Evolutionary conservation across 2,888 invertebrate species (phyloP), one percentile per base, ranked within the genome.

Genomic region (Chaitophorus viminalis): DNA sequence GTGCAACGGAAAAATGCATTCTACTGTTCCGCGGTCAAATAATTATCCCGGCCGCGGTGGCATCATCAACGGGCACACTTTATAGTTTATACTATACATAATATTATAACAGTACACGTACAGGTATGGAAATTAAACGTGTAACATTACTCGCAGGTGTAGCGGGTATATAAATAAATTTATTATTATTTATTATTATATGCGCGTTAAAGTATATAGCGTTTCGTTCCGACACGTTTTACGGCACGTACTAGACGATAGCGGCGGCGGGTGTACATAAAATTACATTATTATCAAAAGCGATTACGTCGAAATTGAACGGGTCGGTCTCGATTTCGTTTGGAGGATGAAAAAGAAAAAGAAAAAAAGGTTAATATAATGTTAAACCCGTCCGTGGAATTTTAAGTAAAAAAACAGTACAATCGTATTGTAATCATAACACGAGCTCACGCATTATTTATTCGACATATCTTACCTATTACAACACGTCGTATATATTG

Each of bases 201-300:
- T 21, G 33, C 25, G 31, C 54, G 21, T 78, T 78, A 33, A 39
- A 68, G 36, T 65, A n/a, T n/a, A n/a, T n/a, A 46, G n/a, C 39
- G 68, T 81, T 68, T 68, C 65, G 39, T 82, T 70, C 52, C 29
- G 8, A 82, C 52, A 70, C 82, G 82, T 82, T 68, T 68, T 46
- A 31, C 81, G 21, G 25, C 46, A 31, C 81, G 70, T 46, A 82
- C 68, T 5, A 29, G 9, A 11, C 74, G 39, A 25, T 3, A 21
- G 25, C 11, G 72, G 21, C 3, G 21, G 25, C 25, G 21, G 25
- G 60, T 25, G 60, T 25, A 68, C 68, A n/a, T 21, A 70, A 82
- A 46, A 70, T 82, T 46, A 70, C 81, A 70, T 82, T 70, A 82
- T 82, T 52, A 82, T 52, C 82, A 33, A 82, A 68, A 82, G 52